Conservation (phyloP, 2,888 invertebrate genomes). For the Campaea margaritaria region DNA sequence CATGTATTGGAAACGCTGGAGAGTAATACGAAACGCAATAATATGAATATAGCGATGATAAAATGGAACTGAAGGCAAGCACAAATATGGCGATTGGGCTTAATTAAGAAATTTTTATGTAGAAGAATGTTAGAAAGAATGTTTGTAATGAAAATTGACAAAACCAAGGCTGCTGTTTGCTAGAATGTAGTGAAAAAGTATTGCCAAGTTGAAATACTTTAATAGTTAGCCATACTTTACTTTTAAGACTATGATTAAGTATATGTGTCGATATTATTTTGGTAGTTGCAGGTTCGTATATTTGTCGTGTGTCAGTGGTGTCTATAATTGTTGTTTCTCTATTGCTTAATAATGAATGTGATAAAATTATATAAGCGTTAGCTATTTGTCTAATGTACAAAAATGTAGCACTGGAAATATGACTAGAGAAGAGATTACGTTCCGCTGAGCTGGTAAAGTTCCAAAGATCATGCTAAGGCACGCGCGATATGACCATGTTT, state of each 20-base stretch:
- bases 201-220: conserved; percentile 49
- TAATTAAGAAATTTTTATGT: conserved; percentile 41
- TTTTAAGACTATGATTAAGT: conserved; percentile 30
- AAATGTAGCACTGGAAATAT: conserved; percentile 53
- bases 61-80: conserved; percentile 39
- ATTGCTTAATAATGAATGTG: conserved; percentile 46
- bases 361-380: conserved; percentile 45
- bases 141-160: conserved; percentile 52
- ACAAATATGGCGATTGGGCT: conserved; percentile 42
- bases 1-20: conserved; percentile 12
- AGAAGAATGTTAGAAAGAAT: conserved; percentile 53
- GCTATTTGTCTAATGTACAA: conserved; percentile 61
- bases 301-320: conserved; percentile 41
- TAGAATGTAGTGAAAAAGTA: conserved; percentile 55
- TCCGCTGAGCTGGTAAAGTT: conserved; percentile 2
- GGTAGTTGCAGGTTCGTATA: conserved; percentile 37
- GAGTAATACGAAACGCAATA: conserved; percentile 8
- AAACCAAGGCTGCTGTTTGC: conserved; percentile 69
- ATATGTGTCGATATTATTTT: conserved; percentile 39
- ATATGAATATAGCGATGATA: conserved; percentile 24
- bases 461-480: conserved; percentile 24
- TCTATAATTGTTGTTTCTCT: conserved; percentile 36
- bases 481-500: neutral
- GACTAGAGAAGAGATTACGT: conserved; percentile 7
- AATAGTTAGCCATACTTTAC: conserved; percentile 35